A percentile compares a stretch with the other conserved stretches of the same genome.
Evolutionary conservation across 2,113 vertebrate species (phyloP).

Genomic region (Trochalopteron elliotii): DNA sequence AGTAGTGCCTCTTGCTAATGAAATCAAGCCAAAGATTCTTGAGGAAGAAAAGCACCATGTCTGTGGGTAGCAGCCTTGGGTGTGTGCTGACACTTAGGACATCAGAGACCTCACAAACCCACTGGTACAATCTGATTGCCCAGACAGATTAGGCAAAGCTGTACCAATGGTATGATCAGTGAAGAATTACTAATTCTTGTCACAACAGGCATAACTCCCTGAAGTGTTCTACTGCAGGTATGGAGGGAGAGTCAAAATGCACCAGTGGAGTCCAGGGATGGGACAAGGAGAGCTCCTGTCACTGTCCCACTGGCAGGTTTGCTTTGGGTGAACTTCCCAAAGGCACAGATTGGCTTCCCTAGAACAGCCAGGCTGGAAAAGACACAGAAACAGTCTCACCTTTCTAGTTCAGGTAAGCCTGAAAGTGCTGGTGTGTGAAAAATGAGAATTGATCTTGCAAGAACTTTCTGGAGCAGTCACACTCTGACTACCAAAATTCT

Average conservation of each 20-base stretch:
- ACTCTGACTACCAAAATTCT: not conserved
- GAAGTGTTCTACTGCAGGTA: not conserved
- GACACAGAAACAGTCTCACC: not conserved
- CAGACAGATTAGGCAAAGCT: not conserved
- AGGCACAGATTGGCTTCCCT: not conserved
- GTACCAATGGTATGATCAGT: not conserved
- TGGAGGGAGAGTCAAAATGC: not conserved
- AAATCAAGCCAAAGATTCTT: not conserved
- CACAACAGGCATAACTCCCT: fast-evolving
- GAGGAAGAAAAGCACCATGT: not conserved
- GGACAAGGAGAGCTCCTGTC: not conserved
- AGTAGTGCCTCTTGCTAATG: not conserved
- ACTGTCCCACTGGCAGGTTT: not conserved
- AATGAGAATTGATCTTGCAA: not conserved
- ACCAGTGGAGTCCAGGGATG: not conserved
- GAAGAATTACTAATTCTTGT: not conserved
- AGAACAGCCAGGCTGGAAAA: not conserved
- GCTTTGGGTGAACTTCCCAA: not conserved
- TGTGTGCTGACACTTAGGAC: not conserved
- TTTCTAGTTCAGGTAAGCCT: not conserved
- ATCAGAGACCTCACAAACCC: not conserved
- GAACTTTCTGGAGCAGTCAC: not conserved
- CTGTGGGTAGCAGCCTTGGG: not conserved
- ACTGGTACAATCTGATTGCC: too few relatives aligned
- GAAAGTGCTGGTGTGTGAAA: not conserved